Base-by-base conservation (phyloP, 2,888 invertebrate genomes). In the Zele albiditarsus region DNA sequence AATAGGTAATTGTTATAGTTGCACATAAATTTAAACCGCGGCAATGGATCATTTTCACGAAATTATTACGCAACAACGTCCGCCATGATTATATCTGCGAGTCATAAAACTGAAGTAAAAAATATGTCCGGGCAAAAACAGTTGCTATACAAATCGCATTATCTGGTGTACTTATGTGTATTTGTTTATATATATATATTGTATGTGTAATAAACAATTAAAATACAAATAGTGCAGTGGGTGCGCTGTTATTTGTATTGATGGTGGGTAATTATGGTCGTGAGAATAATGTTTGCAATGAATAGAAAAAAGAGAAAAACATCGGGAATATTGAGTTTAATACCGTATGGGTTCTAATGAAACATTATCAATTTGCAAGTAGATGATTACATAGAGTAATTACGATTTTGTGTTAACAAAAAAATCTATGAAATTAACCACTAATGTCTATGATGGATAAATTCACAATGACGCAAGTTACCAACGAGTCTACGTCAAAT, bases 61-160 rank as follows among this genome's bases (percentile, higher is more conserved):
- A 53, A 10, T 20, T 69, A 74, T 80, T 79, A 68, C 77, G 78
- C 78, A 79, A 80, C 42, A 67, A 38, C 60, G 70, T 76, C 68
- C 66, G 75, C 70, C 75, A 79, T 76, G 78, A 81, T 82, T 81
- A 81, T 53, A n/a, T 80, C 78, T 76, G 73, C 74, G 77, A 75
- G 72, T 75, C 81, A 76, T 80, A 78, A 79, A 82, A 80, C 71
- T 49, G 57, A 73, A 77, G 74, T 80, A 74, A 76, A 80, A 80
- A 79, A 78, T 79, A 71, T 57, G 62, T 73, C 76, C 79, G 75
- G 75, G 69, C 70, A 73, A 58, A 74, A 62, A 67, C 49, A 62
- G 76, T 62, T 68, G 31, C 53, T 71, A 20, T 33, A 53, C 53
- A 27, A 27, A 60, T 25, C 4, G 4, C 16, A 25, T 14, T 25